A percentile compares a stretch with the other conserved stretches of the same genome.
Evolutionary conservation across 2,888 invertebrate species (phyloP).

Genomic region (Andrena praecox): DNA sequence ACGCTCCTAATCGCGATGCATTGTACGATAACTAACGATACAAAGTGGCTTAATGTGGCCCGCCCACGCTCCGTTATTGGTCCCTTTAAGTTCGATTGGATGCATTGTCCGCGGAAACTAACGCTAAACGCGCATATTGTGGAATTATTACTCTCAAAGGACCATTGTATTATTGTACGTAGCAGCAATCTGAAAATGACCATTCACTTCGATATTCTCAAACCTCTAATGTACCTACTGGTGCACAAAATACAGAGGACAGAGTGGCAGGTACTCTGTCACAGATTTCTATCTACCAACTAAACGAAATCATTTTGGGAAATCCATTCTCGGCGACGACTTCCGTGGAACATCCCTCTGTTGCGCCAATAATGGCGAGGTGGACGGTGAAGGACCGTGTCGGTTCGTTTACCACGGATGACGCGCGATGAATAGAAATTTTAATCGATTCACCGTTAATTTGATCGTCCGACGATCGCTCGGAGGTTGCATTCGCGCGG

Average conservation of each 20-base stretch:
- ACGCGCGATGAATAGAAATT: constrained; percentile 10
- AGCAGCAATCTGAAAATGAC: too few species aligned
- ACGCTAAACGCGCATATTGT: neutral
- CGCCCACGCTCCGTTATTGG: constrained; percentile 57
- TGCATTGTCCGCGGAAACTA: constrained; percentile 23
- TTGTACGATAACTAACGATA: constrained; percentile 64
- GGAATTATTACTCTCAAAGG: constrained; percentile 17
- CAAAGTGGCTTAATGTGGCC: constrained; percentile 46
- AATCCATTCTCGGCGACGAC: neutral
- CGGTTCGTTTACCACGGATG: neutral
- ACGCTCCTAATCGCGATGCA: constrained; percentile 67
- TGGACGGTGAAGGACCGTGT: neutral
- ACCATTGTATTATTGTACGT: neutral
- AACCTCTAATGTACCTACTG: too few species aligned
- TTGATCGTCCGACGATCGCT: neutral
- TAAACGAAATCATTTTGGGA: neutral
- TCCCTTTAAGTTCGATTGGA: constrained; percentile 24
- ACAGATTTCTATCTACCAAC: neutral
- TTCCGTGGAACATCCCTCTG: neutral
- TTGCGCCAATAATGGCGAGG: neutral
- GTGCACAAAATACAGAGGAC: too few species aligned
- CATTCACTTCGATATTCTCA: too few species aligned
- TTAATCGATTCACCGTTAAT: constrained; percentile 21
- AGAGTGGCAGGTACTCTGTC: too few species aligned
- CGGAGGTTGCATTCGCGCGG: neutral